Evolutionary conservation across 1,140 invertebrate genomes (phyloP).

Genomic region (Thaumatotibia leucotreta): DNA sequence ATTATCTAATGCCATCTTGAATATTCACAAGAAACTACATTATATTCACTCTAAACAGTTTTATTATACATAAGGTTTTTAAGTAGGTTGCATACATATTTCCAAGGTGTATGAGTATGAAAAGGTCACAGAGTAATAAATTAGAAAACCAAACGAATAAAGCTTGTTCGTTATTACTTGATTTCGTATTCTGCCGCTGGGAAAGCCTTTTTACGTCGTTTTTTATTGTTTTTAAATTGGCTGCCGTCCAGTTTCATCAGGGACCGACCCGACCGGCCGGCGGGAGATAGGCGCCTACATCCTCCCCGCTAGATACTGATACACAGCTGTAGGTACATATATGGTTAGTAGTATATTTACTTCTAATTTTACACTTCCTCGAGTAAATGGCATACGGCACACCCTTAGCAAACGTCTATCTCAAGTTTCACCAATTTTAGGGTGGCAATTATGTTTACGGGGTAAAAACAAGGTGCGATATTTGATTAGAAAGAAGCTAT

Average conservation of each 20-base stretch:
- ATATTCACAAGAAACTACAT: not conserved
- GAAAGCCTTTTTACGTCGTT: not conserved
- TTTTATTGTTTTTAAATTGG: not conserved
- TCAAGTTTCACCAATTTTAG: too few species aligned
- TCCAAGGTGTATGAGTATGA: not conserved
- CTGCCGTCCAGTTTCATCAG: not conserved
- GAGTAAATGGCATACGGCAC: too few species aligned
- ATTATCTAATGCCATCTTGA: not conserved
- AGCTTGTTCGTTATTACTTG: not conserved
- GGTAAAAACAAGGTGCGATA: too few species aligned
- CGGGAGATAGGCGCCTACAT: not conserved
- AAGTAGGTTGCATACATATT: not conserved
- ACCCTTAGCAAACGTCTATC: too few species aligned
- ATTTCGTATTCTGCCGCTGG: not conserved
- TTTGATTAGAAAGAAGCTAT: too few species aligned
- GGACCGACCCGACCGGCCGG: not conserved
- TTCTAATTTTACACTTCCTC: too few species aligned
- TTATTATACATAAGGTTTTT: not conserved
- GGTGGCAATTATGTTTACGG: too few species aligned
- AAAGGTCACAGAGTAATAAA: not conserved
- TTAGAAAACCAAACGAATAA: not conserved
- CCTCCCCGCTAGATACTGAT: not conserved
- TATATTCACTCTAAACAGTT: not conserved
- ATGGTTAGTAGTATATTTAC: too few species aligned
- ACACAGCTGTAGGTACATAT: too few species aligned